phyloP scores from a whole-genome alignment of 2,797 vertebrate species.

The Tauraco hartlaubi region DNA sequence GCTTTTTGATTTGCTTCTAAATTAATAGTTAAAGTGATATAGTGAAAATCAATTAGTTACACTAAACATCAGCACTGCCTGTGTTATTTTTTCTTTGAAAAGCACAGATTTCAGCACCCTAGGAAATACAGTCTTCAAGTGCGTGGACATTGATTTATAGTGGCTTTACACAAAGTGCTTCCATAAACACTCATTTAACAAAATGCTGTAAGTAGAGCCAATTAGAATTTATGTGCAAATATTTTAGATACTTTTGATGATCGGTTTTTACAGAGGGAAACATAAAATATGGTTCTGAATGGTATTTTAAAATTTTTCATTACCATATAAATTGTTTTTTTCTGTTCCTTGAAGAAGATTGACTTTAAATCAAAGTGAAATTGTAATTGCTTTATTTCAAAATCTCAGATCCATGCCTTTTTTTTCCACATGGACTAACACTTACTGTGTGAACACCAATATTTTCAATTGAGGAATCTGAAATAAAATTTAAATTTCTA shows the following conservation, averaged over 20 bases:
- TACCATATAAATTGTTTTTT: neutral
- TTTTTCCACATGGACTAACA: neutral
- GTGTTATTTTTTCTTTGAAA: neutral
- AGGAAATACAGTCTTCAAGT: neutral
- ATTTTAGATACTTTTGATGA: neutral
- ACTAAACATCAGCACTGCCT: neutral
- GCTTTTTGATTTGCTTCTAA: neutral
- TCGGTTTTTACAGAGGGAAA: constrained; percentile 4
- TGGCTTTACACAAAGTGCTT: neutral
- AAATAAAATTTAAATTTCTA: neutral
- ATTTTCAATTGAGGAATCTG: neutral
- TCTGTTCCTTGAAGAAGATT: neutral
- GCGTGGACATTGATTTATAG: neutral
- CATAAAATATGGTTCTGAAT: neutral
- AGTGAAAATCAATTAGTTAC: neutral
- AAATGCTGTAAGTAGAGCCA: neutral
- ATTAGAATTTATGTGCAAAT: constrained; percentile 32
- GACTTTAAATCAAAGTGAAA: constrained; percentile 9
- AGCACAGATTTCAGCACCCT: neutral
- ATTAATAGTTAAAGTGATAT: neutral
- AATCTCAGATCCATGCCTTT: neutral
- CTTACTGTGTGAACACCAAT: neutral
- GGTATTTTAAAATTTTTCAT: neutral
- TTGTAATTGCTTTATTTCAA: neutral
- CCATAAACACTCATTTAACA: neutral